Base-by-base conservation (phyloP, 2,113 vertebrate genomes). In the Pangasianodon gigas region DNA sequence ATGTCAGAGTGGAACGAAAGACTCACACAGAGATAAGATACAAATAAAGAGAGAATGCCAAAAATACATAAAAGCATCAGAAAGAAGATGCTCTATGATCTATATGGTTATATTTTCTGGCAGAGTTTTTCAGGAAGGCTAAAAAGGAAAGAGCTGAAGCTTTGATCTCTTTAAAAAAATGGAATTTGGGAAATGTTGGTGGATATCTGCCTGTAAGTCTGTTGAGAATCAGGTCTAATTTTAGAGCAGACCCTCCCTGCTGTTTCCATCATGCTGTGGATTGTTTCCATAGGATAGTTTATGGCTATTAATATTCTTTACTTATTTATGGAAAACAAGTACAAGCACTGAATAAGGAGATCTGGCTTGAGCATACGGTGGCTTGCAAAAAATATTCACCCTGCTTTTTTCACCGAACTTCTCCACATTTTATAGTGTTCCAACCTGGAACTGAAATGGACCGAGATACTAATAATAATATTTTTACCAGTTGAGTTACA, bases 1-100 rank as follows among this genome's bases (percentile, higher is more conserved):
- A 95, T 95, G 95, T 92, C 91, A 51, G 86, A 88, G 44, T 89
- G 65, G 46, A 83, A 81, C 26, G 71, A 82, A 86, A 80, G 14
- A 56, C 75, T 90, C 88, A 69, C n/a, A 86, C 62, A 86, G 54
- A 54, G 58, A 88, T 54, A 58, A 74, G 44, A 79, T 56, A 37
- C 87, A 90, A 80, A 89, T 37, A 88, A 48, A 62, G 46, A 69
- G 74, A 84, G 58, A 87, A 85, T 51, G 46, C 26, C 84, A 85
- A 65, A 86, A 88, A 37, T 71, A 7, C 54, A 58, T 6, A 48
- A 89, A 85, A 74, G 3, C 21, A 29, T 58, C 4, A 77, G 21
- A 60, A 75, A 48, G 3, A 56, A 75, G 21, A 19, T 4, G 7
- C 0, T 46, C 13, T 29, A n/a, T 67, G 44, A 67, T 51, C 2